A percentile compares a stretch with the other conserved stretches of the same genome.
Conservation (phyloP, 2,113 vertebrate species). For the Sylvilagus bachmani region DNA sequence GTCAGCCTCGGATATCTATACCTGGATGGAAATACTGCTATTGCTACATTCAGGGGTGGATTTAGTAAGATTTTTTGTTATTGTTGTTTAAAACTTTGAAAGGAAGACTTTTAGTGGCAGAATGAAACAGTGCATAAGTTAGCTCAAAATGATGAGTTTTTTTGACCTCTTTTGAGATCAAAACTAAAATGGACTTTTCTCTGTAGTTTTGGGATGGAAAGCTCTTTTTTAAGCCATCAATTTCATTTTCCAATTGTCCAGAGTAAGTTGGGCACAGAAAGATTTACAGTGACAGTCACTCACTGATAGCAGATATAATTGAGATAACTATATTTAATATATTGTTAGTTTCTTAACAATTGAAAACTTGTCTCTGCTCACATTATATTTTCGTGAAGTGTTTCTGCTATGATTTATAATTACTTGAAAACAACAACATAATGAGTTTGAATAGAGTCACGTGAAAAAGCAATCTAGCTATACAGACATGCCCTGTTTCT, state of each 20-base stretch:
- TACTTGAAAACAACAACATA: conserved; percentile 23
- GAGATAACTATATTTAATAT: background rate
- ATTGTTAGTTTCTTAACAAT: background rate
- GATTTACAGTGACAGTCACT: conserved; percentile 51
- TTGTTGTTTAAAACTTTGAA: conserved; percentile 69
- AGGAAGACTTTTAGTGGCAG: conserved; percentile 68
- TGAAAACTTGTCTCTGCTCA: background rate
- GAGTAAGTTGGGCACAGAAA: conserved; percentile 46
- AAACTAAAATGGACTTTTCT: conserved; percentile 78
- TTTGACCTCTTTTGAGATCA: conserved; percentile 63
- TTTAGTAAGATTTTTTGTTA: conserved; percentile 57
- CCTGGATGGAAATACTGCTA: conserved; percentile 14
- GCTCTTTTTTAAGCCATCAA: background rate
- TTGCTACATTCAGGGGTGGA: conserved; percentile 25
- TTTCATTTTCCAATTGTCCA: conserved; percentile 42
- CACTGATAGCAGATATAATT: background rate
- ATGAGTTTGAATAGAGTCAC: conserved; percentile 2
- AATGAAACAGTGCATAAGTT: conserved; percentile 21
- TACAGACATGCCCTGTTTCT: background rate
- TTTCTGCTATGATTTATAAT: conserved; percentile 22
- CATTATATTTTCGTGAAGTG: conserved; percentile 36
- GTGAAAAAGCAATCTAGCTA: background rate
- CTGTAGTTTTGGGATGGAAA: conserved; percentile 41
- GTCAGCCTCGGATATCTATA: conserved; percentile 15
- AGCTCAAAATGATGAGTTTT: conserved; percentile 48